Evolutionary conservation across 1,140 invertebrate genomes (phyloP).

Genomic region (Euglossa dilemma): DNA sequence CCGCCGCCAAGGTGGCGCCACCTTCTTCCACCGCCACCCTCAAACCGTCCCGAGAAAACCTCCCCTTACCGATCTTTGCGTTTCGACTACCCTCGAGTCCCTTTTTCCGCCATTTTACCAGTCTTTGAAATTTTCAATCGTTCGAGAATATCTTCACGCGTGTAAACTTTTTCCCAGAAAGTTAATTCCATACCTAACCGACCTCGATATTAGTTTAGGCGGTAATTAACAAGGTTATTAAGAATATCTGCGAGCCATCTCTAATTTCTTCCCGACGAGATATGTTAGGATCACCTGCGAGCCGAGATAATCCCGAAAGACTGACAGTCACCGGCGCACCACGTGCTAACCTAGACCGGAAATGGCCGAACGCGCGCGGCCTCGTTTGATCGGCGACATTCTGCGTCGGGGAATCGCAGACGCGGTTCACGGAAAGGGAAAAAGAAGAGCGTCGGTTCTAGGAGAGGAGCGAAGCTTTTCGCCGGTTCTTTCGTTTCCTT

Average conservation of each 20-base stretch:
- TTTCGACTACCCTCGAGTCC: too few species aligned
- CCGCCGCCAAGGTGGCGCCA: slow-evolving; percentile 60
- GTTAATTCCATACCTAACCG: too few species aligned
- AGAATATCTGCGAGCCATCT: too few species aligned
- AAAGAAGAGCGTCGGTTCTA: slow-evolving; percentile 7
- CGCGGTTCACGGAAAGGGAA: slow-evolving; percentile 25
- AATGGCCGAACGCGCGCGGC: slow-evolving; percentile 8
- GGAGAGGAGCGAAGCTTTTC: slow-evolving; percentile 10
- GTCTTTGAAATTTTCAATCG: too few species aligned
- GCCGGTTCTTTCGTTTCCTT: slow-evolving; percentile 66
- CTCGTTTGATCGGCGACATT: slow-evolving; percentile 24
- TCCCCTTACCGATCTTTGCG: too few species aligned
- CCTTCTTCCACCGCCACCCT: slow-evolving; percentile 27
- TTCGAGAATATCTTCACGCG: too few species aligned
- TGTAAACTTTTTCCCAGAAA: too few species aligned
- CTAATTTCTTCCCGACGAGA: background rate
- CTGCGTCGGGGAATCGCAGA: background rate
- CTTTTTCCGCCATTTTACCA: too few species aligned
- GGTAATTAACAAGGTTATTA: too few species aligned
- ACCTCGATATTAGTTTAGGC: too few species aligned
- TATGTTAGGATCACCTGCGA: background rate
- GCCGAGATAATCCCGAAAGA: background rate
- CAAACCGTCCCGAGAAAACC: too few species aligned
- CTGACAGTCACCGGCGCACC: too few species aligned
- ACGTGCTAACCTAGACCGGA: slow-evolving; percentile 6